A percentile compares a stretch with the other conserved stretches of the same genome.
These are phyloP conservation scores for Netelia virgata DNA, from an alignment of 2,888 invertebrate species.

Conservation along the genomic window DNA sequence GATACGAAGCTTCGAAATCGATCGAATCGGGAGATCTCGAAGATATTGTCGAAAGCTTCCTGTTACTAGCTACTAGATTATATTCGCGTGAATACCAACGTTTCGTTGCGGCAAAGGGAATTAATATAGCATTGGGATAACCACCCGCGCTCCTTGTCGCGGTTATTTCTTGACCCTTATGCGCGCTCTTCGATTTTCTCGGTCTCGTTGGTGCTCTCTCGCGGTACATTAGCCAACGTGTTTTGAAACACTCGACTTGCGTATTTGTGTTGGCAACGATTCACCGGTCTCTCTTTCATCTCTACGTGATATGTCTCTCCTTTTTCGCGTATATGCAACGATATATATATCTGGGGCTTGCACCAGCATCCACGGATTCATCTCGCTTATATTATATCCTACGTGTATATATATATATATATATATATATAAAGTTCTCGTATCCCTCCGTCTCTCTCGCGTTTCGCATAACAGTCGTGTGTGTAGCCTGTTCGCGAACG, in stretches of 20 bases:
- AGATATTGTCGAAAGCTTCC: constrained; percentile 11
- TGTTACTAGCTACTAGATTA: too few species aligned
- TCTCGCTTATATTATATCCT: constrained; percentile 29
- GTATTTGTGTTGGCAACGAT: constrained; percentile 83
- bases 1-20: background rate
- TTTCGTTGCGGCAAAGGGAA: constrained; percentile 27
- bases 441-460: constrained; percentile 65
- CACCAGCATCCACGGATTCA: constrained; percentile 28
- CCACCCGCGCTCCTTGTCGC: constrained; percentile 44
- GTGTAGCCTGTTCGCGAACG: constrained; percentile 44
- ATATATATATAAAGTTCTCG: constrained; percentile 24
- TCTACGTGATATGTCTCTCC: constrained; percentile 61
- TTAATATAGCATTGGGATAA: constrained; percentile 22
- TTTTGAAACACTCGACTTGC: constrained; percentile 83
- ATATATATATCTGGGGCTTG: constrained; percentile 16
- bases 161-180: constrained; percentile 60
- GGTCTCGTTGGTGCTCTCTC: constrained; percentile 36
- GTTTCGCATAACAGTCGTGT: background rate
- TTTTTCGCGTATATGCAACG: background rate
- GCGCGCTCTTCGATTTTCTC: background rate
- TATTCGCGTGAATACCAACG: constrained; percentile 50
- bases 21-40: background rate
- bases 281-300: constrained; percentile 80
- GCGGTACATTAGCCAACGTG: constrained; percentile 84
- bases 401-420: constrained; percentile 29